phyloP scores from a whole-genome alignment of 2,113 vertebrate genomes.

The Lasiurus borealis region DNA sequence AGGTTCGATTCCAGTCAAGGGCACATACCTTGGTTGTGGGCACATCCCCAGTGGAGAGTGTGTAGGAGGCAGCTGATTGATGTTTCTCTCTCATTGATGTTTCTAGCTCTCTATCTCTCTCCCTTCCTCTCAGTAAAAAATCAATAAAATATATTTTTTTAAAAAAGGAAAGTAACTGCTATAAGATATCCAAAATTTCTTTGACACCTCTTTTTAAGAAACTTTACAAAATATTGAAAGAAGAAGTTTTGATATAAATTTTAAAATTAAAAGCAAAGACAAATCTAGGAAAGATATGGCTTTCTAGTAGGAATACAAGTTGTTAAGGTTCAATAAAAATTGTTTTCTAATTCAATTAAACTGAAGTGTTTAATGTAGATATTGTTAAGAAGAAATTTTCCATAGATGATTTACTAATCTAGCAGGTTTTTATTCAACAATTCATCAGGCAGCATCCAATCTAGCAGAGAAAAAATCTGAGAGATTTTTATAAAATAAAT shows the following conservation, averaged over 20 bases:
- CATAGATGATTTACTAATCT: neutral
- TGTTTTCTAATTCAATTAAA: neutral
- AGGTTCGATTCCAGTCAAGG: too few species aligned
- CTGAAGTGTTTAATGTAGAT: neutral
- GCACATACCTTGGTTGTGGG: too few species aligned
- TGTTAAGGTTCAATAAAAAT: neutral
- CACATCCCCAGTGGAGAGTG: too few species aligned
- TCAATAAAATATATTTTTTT: too few species aligned
- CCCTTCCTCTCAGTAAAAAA: too few species aligned
- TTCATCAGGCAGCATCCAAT: neutral
- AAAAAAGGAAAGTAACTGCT: neutral
- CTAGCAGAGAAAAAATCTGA: neutral
- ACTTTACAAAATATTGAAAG: neutral
- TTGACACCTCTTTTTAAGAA: neutral
- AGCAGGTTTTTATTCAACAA: neutral
- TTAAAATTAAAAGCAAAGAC: conserved; percentile 26
- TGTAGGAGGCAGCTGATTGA: too few species aligned
- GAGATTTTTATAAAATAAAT: neutral
- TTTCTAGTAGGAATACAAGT: neutral
- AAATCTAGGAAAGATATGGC: neutral
- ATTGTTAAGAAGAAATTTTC: neutral
- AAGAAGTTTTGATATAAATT: neutral
- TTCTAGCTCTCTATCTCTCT: too few species aligned
- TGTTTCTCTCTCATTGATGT: too few species aligned
- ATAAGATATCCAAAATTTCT: neutral